phyloP scores from a whole-genome alignment of 2,113 vertebrate genomes.

The Gnathonemus echidnorhynchus region DNA sequence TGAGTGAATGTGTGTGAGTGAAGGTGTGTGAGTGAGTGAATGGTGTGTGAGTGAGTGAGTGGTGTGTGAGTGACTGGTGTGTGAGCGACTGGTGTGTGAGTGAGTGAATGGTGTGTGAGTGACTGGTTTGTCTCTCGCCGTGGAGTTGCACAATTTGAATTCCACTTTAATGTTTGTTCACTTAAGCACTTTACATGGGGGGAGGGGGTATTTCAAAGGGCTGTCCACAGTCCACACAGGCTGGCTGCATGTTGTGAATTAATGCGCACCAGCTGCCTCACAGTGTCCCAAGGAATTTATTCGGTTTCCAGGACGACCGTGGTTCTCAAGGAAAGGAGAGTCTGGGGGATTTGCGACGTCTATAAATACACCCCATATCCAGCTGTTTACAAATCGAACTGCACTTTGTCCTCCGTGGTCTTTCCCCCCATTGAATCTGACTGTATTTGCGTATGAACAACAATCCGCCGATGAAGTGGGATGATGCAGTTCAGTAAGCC shows the following conservation, averaged over 20 bases:
- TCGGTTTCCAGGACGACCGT: conserved; percentile 56
- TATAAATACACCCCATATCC: conserved; percentile 45
- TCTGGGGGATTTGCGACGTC: conserved; percentile 38
- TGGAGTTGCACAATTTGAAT: not conserved
- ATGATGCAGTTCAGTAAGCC: not conserved
- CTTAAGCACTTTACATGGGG: not conserved
- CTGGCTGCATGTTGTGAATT: conserved; percentile 25
- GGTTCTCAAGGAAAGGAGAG: conserved; percentile 45
- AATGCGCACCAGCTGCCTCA: conserved; percentile 37
- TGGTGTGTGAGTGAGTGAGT: not conserved
- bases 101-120: too few species aligned
- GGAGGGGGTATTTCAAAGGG: not conserved
- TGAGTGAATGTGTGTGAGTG: too few species aligned
- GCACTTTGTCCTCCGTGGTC: not conserved
- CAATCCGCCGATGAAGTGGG: not conserved
- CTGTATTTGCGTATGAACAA: not conserved
- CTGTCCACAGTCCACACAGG: conserved; percentile 14
- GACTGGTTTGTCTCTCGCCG: not conserved
- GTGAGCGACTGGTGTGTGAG: too few species aligned
- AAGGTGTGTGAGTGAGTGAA: too few species aligned
- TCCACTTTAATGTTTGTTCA: not conserved
- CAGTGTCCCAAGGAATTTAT: conserved; percentile 48
- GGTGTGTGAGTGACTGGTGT: not conserved
- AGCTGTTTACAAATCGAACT: conserved; percentile 21
- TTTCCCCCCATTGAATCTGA: not conserved